A percentile compares a stretch with the other conserved stretches of the same genome.
These are phyloP conservation scores for Drosophila serrata DNA, from an alignment of 1,140 invertebrate genomes.

Conservation along the genomic window DNA sequence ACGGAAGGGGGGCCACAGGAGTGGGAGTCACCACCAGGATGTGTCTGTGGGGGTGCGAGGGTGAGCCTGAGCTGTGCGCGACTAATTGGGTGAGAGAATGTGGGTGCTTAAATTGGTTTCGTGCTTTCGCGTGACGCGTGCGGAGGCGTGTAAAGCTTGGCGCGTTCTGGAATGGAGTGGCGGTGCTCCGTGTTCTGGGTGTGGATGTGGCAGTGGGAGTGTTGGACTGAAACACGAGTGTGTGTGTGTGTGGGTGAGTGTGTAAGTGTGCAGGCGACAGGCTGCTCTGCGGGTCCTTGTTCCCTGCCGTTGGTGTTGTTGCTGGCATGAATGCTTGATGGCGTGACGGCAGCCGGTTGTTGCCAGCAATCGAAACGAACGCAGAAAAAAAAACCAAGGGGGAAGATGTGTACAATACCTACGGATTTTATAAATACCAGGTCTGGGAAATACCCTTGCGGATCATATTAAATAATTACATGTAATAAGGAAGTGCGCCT, in stretches of 20 bases:
- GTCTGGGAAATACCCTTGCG: slow-evolving; percentile 7
- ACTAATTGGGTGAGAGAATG: slow-evolving; percentile 84
- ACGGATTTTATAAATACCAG: background rate
- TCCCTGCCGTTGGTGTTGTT: slow-evolving; percentile 36
- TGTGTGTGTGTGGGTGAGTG: slow-evolving; percentile 28
- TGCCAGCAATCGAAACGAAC: slow-evolving; percentile 78
- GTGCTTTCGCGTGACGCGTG: slow-evolving; percentile 83
- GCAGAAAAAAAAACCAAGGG: slow-evolving; percentile 24
- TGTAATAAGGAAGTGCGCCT: background rate
- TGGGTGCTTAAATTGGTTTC: slow-evolving; percentile 83
- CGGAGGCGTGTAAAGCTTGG: slow-evolving; percentile 79
- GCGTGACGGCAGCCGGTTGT: slow-evolving; percentile 82
- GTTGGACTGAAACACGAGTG: slow-evolving; percentile 1
- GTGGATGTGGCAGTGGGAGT: slow-evolving; percentile 25
- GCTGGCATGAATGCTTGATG: slow-evolving; percentile 80
- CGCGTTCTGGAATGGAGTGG: slow-evolving; percentile 24
- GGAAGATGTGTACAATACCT: no score
- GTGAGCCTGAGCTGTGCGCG: slow-evolving; percentile 64
- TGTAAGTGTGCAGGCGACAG: slow-evolving; percentile 59
- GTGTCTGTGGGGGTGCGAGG: slow-evolving; percentile 20
- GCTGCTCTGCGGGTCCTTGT: slow-evolving; percentile 39
- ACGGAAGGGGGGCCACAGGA: background rate
- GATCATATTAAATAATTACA: slow-evolving; percentile 1
- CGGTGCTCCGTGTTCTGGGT: slow-evolving; percentile 19
- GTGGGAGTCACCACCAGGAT: slow-evolving; percentile 3